Evolutionary conservation across 2,113 vertebrate genomes (phyloP).

Genomic region (Agapornis roseicollis): DNA sequence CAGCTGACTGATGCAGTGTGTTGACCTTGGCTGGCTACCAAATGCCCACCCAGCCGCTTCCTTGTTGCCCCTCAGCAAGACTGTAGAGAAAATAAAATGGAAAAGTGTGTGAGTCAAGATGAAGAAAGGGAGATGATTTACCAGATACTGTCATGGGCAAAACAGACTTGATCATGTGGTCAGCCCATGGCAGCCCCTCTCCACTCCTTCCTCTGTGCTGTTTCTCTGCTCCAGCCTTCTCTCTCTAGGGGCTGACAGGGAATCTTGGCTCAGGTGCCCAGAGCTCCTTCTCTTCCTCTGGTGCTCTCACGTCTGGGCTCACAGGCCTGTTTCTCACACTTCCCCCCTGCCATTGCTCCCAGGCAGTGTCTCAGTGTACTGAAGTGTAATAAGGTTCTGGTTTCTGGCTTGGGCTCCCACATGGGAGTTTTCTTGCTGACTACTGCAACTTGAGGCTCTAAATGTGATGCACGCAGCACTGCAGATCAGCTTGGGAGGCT

Average conservation of each 20-base stretch:
- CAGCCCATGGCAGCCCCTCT: not conserved
- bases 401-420: not conserved
- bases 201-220: not conserved
- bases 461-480: not conserved
- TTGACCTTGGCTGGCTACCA: not conserved
- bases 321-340: not conserved
- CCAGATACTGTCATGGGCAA: not conserved
- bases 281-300: not conserved
- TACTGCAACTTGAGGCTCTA: not conserved
- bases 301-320: not conserved
- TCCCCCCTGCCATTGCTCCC: accelerated
- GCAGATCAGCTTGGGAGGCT: not conserved
- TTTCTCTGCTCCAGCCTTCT: not conserved
- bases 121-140: not conserved
- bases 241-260: not conserved
- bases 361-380: not conserved
- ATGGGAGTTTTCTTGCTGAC: not conserved
- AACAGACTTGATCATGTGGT: accelerated
- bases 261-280: not conserved
- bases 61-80: not conserved
- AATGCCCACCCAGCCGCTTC: not conserved
- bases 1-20: not conserved
- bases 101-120: not conserved
- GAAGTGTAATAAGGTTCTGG: not conserved
- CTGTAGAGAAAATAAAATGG: not conserved